Evolutionary conservation across 2,888 invertebrate genomes (phyloP).

Genomic region (Strigamia crassipes): DNA sequence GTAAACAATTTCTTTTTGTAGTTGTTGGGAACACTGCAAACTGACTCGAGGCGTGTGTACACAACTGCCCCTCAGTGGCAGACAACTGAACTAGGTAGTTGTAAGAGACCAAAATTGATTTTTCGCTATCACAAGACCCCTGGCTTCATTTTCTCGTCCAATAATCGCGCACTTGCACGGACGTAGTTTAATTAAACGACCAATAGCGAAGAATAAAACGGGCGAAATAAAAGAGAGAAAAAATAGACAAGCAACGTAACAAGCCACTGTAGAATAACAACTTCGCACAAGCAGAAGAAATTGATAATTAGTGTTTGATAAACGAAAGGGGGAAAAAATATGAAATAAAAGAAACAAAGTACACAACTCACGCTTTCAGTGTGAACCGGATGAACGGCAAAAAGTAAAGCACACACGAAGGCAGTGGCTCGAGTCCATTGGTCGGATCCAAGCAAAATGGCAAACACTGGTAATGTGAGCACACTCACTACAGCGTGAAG

Average conservation of each 20-base stretch:
- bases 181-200: constrained; percentile 26
- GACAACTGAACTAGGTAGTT: neutral
- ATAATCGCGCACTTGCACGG: constrained; percentile 26
- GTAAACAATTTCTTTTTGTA: neutral
- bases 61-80: constrained; percentile 11
- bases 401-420: constrained; percentile 73
- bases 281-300: neutral
- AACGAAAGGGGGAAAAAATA: neutral
- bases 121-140: constrained; percentile 20
- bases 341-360: neutral
- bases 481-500: constrained; percentile 70
- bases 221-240: neutral
- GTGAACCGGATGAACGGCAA: constrained; percentile 91
- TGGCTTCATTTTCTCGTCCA: constrained; percentile 26
- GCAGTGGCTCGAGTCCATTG: constrained; percentile 55
- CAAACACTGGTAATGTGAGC: constrained; percentile 64
- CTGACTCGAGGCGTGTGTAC: neutral
- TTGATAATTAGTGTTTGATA: constrained; percentile 16
- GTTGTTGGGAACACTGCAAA: neutral
- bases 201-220: neutral
- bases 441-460: constrained; percentile 59
- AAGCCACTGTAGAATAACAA: neutral
- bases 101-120: neutral
- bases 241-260: constrained; percentile 6
- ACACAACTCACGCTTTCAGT: constrained; percentile 74